Conservation (phyloP, 2,113 vertebrate genomes). For the Prinia subflava region DNA sequence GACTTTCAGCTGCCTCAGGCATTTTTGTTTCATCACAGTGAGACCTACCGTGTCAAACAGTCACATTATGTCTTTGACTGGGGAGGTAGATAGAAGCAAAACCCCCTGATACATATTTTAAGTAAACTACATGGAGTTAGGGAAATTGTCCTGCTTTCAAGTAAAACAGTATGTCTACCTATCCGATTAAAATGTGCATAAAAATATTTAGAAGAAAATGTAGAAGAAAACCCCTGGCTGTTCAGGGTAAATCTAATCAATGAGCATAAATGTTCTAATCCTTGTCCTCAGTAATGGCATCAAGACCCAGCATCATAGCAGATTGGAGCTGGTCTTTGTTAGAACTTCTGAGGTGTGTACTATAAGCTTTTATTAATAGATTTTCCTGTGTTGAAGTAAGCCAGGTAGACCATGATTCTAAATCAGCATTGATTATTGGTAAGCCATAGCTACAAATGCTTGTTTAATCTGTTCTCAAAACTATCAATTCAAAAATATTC, state of each 20-base stretch:
- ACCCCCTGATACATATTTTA: background rate
- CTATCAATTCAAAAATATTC: background rate
- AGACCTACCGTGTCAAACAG: background rate
- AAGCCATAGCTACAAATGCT: background rate
- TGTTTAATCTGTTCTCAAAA: background rate
- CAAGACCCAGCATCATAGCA: background rate
- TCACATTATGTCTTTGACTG: background rate
- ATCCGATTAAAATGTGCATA: background rate
- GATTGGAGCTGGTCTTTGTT: background rate
- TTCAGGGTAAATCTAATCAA: background rate
- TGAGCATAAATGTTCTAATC: background rate
- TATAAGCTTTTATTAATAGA: background rate
- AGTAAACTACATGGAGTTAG: background rate
- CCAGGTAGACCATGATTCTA: background rate
- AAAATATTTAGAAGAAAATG: background rate
- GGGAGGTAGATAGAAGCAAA: background rate
- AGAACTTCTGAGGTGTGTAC: background rate
- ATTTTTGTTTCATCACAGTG: background rate
- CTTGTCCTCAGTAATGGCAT: background rate
- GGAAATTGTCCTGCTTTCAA: background rate
- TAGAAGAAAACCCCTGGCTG: fast-evolving
- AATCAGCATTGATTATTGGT: background rate
- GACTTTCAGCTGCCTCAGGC: background rate
- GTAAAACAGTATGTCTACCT: background rate
- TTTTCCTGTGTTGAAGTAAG: background rate